Conservation (phyloP, 2,113 vertebrate species). For the Tyrannus savana region DNA sequence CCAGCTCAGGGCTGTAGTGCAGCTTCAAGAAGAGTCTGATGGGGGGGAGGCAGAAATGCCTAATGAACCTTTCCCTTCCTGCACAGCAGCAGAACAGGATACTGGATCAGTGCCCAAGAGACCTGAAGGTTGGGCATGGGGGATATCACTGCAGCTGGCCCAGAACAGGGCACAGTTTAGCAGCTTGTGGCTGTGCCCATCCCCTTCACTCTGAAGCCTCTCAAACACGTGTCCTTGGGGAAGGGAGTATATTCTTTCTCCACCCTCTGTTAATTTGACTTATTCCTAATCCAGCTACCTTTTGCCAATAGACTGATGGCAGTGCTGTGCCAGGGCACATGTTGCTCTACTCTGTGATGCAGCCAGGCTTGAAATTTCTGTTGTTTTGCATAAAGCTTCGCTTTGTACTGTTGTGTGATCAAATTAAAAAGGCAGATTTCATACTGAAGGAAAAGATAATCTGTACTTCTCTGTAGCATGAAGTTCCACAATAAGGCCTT, state of each 20-base stretch:
- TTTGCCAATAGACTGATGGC: not conserved
- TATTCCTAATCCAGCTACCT: not conserved
- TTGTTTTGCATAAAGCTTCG: not conserved
- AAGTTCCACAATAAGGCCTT: not conserved
- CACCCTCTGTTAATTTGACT: not conserved
- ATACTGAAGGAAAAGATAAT: not conserved
- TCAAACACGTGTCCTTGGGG: not conserved
- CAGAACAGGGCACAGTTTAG: not conserved
- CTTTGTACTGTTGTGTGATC: rapidly evolving
- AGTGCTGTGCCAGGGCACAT: not conserved
- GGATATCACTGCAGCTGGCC: not conserved
- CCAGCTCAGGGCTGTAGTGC: not conserved
- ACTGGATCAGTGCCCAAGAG: not conserved
- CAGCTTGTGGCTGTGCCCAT: not conserved
- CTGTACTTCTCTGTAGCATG: not conserved
- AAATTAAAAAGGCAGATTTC: not conserved
- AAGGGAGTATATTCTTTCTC: not conserved
- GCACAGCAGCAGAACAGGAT: not conserved
- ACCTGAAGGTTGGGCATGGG: not conserved
- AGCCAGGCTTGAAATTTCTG: not conserved
- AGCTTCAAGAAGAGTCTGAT: not conserved
- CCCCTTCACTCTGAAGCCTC: not conserved
- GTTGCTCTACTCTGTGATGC: not conserved
- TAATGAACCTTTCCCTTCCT: not conserved
- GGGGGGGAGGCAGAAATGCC: not conserved